Conservation (phyloP, 2,888 invertebrate genomes). For the Lymantria dispar region DNA sequence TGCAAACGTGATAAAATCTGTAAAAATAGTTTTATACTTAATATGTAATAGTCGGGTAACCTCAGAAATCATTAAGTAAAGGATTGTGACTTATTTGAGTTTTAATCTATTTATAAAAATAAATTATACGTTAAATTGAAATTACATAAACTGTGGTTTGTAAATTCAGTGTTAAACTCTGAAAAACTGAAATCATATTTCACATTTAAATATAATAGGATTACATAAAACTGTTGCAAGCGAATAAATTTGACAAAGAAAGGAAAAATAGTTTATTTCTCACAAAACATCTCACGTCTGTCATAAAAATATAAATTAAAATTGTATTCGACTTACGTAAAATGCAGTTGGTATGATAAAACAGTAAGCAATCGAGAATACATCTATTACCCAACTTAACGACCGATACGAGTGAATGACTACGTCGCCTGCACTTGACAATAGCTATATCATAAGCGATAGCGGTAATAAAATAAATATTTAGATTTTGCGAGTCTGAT, state of each 20-base stretch:
- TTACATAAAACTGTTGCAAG: constrained; percentile 3
- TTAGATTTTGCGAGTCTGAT: too few relatives aligned
- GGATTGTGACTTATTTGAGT: too few relatives aligned
- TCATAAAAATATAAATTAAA: constrained; percentile 22
- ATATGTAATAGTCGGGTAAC: too few relatives aligned
- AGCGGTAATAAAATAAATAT: constrained; percentile 6
- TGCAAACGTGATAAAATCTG: too few relatives aligned
- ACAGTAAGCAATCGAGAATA: constrained; percentile 43
- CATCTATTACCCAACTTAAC: constrained; percentile 43
- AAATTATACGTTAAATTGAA: too few relatives aligned
- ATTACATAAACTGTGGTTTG: too few relatives aligned
- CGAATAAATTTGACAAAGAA: too few relatives aligned
- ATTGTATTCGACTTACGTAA: constrained; percentile 22
- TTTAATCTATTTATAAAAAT: too few relatives aligned
- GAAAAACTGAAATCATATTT: constrained; percentile 3
- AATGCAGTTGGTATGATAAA: constrained; percentile 37
- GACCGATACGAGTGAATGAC: constrained; percentile 36
- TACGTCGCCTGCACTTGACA: constrained; percentile 28
- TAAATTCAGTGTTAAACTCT: too few relatives aligned
- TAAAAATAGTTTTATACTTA: too few relatives aligned
- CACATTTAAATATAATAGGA: constrained; percentile 28
- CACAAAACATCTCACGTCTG: background rate
- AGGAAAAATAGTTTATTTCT: background rate
- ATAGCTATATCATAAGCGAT: constrained; percentile 1
- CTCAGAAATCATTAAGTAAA: too few relatives aligned